Evolutionary conservation across 2,113 vertebrate species (phyloP).

Genomic region (Leptobrachium ailaonicum): DNA sequence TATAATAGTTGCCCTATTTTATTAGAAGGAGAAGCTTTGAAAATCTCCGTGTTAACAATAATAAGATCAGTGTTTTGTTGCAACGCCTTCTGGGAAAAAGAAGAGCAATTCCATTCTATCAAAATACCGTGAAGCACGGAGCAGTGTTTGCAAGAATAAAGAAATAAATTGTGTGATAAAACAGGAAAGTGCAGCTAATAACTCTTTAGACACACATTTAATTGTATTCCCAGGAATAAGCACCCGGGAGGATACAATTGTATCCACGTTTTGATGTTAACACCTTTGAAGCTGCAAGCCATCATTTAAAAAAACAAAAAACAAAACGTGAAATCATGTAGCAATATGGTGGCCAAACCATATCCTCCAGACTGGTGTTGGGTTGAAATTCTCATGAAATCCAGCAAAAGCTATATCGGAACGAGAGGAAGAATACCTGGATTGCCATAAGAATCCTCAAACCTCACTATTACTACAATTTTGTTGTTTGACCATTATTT

Average conservation of each 20-base stretch:
- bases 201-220: neutral
- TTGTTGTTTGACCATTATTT: too few species aligned
- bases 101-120: neutral
- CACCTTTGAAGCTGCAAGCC: too few species aligned
- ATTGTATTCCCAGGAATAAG: neutral
- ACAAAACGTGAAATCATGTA: too few species aligned
- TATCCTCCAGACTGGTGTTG: too few species aligned
- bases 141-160: conserved; percentile 14
- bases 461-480: too few species aligned
- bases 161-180: conserved; percentile 10
- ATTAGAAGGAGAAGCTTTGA: neutral
- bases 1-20: neutral
- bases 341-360: too few species aligned
- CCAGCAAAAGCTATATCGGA: too few species aligned
- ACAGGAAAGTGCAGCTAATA: conserved; percentile 19
- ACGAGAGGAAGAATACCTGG: too few species aligned
- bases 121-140: neutral
- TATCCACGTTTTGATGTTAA: too few species aligned
- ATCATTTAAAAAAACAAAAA: too few species aligned
- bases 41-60: conserved; percentile 16
- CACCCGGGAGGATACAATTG: neutral
- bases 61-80: conserved; percentile 14
- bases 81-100: neutral
- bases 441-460: too few species aligned
- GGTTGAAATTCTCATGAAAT: too few species aligned